Evolutionary conservation across 2,888 invertebrate species (phyloP).

Genomic region (Salpingus planirostris): DNA sequence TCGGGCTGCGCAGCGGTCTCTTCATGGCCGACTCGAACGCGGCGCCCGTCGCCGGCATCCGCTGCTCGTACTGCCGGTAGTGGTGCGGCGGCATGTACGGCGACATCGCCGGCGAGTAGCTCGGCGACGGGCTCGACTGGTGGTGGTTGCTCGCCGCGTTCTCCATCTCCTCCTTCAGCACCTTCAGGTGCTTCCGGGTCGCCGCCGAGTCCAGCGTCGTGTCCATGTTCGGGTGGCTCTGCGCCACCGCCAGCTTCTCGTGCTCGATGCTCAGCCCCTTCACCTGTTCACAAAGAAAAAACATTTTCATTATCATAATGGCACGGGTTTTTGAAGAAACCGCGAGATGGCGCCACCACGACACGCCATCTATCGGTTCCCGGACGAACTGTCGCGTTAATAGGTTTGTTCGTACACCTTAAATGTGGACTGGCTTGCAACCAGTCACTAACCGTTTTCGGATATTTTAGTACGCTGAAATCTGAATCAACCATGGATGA

Average conservation of each 20-base stretch:
- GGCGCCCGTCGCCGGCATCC: slow-evolving; percentile 37
- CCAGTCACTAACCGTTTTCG: no score
- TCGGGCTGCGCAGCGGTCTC: slow-evolving; percentile 48
- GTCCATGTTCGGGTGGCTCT: slow-evolving; percentile 43
- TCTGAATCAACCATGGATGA: no score
- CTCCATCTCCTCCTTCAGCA: slow-evolving; percentile 28
- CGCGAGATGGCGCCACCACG: no score
- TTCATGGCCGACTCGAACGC: slow-evolving; percentile 41
- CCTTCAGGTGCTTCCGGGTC: slow-evolving; percentile 31
- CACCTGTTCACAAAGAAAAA: slow-evolving; percentile 46
- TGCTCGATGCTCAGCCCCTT: slow-evolving; percentile 72
- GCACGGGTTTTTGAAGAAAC: no score
- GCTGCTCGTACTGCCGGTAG: slow-evolving; percentile 37
- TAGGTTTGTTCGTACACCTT: no score
- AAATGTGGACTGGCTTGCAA: no score
- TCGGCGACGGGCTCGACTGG: slow-evolving; percentile 40
- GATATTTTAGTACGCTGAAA: no score
- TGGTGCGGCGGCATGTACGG: slow-evolving; percentile 43
- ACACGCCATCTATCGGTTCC: no score
- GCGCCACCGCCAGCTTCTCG: slow-evolving; percentile 55
- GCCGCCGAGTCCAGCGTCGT: slow-evolving; percentile 41
- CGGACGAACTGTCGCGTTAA: no score
- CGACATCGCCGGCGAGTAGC: slow-evolving; percentile 44
- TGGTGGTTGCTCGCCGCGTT: slow-evolving; percentile 28
- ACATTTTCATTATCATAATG: no score